Percentiles rank a stretch among this genome's conserved stretches.
These are phyloP conservation scores for human DNA, from an alignment of 2,113 vertebrate genomes.

Conservation along the genomic window DNA sequence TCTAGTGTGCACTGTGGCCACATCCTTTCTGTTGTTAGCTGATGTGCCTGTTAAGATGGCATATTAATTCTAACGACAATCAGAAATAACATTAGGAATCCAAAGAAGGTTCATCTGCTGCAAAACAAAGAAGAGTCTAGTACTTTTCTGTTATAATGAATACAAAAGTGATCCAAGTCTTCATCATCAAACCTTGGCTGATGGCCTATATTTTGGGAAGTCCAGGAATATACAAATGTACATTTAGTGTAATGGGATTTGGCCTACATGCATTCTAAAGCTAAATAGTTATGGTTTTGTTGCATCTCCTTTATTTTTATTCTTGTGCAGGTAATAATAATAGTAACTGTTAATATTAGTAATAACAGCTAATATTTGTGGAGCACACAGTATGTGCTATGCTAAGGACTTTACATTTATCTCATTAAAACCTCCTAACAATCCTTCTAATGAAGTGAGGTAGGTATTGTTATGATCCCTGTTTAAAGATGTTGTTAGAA, in stretches of 20 bases:
- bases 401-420: constrained; percentile 38
- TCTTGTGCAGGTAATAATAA: constrained; percentile 59
- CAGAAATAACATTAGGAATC: constrained; percentile 33
- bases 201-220: background rate
- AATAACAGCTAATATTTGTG: constrained; percentile 40
- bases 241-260: background rate
- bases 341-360: constrained; percentile 40
- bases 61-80: background rate
- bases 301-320: constrained; percentile 55
- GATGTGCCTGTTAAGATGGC: background rate
- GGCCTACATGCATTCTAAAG: background rate
- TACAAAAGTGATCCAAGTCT: background rate
- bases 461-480: constrained; percentile 56
- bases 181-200: background rate
- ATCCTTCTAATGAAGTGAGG: constrained; percentile 43
- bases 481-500: background rate
- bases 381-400: background rate
- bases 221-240: background rate
- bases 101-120: background rate
- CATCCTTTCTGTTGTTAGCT: background rate
- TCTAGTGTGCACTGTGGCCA: background rate
- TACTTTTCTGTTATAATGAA: background rate
- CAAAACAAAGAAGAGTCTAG: background rate
- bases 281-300: constrained; percentile 1
- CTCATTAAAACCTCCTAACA: constrained; percentile 43